These are phyloP conservation scores for Crocallis elinguaria DNA, from an alignment of 2,888 invertebrate species.

Conservation along the genomic window DNA sequence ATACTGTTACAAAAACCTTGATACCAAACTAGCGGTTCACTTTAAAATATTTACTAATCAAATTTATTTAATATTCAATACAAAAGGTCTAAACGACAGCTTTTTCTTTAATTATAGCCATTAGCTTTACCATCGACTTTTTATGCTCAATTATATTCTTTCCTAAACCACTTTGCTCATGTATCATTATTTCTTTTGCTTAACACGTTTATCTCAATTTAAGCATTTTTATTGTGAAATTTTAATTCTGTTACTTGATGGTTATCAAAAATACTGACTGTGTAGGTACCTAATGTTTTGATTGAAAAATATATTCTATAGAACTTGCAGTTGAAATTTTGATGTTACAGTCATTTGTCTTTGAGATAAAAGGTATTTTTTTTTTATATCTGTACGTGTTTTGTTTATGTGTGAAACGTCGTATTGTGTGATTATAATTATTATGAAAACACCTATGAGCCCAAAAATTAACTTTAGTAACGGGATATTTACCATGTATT, in stretches of 20 bases:
- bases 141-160: conserved; percentile 2
- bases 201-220: conserved; percentile 21
- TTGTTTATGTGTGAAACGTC: conserved; percentile 31
- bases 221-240: conserved; percentile 41
- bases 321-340: conserved; percentile 61
- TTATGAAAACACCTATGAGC: neutral
- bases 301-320: conserved; percentile 52
- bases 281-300: conserved; percentile 65
- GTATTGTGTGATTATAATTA: conserved; percentile 25
- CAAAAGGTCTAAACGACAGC: neutral
- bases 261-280: conserved; percentile 57
- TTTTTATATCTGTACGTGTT: conserved; percentile 41
- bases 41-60: too few species aligned
- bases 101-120: neutral
- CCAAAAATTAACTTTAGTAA: too few species aligned
- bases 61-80: too few species aligned
- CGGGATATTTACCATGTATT: too few species aligned
- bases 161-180: conserved; percentile 23
- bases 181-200: conserved; percentile 17
- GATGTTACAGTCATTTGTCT: conserved; percentile 61
- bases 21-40: too few species aligned
- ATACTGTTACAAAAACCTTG: too few species aligned
- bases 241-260: conserved; percentile 68
- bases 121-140: neutral
- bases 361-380: conserved; percentile 54